Base-by-base conservation (phyloP, 2,888 invertebrate genomes). In the Agrotis segetum region DNA sequence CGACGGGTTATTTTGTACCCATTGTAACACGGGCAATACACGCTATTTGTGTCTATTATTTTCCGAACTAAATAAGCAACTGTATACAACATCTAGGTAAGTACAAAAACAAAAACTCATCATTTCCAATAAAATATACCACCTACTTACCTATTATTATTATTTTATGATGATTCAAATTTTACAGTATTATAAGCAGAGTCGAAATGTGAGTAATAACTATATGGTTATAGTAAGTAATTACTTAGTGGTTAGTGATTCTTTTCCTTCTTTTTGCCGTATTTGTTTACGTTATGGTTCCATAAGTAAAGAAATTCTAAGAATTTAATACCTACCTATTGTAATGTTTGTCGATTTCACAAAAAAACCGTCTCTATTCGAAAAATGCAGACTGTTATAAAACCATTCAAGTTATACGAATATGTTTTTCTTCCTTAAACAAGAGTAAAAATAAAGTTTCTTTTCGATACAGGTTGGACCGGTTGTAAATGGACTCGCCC, bases 391-490 rank as follows among this genome's bases (percentile, higher is more conserved):
- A 24, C 14, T 29, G 17, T 24, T 4, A 14, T 44, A 69, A 46
- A 49, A 71, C 16, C 17, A 21, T 21, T 52, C 11, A 52, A 46
- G 13, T 40, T 1, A 40, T 11, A 40, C 9, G 11, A 46, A 61
- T 59, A 55, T 52, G 52, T 58, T 49, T 49, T 77, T 50, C 55
- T 60, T 80, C 17, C 49, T 40, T 56, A 44, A 14, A 50, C 21
- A 47, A 19, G 59, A 52, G 49, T 55, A 40, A 47, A 63, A 77
- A 65, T 50, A 49, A 53, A 63, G 81, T 69, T 77, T 61, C 63
- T 5, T 63, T 64, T 68, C 24, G 19, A 79, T 66, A 72, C 80
- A n/a, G 21, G 70, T 62, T 11, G 17, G 61, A 81, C 77, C 52
- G 77, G 77, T 77, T 70, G 19, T 52, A 29, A 60, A 24, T 76